phyloP scores from a whole-genome alignment of 2,113 vertebrate species.

The Nipponia nippon region DNA sequence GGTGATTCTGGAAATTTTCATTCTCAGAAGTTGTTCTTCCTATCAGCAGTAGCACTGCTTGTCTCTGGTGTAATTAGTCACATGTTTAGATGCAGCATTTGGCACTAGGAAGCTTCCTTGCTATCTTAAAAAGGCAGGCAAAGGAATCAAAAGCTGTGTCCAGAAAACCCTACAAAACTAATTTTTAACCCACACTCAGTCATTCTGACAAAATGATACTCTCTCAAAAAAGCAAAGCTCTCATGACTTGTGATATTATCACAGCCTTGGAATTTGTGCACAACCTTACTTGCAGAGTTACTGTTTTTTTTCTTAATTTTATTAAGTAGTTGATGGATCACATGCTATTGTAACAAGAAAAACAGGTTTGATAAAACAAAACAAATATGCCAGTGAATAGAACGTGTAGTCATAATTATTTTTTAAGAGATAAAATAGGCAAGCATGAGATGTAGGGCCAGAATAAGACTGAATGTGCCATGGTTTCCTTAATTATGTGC shows the following conservation, averaged over 20 bases:
- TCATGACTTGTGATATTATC: not conserved
- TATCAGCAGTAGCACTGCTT: not conserved
- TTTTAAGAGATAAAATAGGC: not conserved
- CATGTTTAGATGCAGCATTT: not conserved
- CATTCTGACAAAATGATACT: not conserved
- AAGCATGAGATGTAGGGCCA: not conserved
- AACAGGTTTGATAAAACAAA: constrained; percentile 31
- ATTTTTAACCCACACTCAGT: not conserved
- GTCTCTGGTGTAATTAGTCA: not conserved
- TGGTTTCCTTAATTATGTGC: not conserved
- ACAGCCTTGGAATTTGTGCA: not conserved
- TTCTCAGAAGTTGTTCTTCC: not conserved
- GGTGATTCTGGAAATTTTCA: not conserved
- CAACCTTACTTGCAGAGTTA: not conserved
- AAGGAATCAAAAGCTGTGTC: not conserved
- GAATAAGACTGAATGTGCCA: not conserved
- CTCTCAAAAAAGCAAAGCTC: not conserved
- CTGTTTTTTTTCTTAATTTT: not conserved
- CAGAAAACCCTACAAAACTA: not conserved
- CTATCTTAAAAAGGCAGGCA: not conserved
- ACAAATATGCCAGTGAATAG: not conserved
- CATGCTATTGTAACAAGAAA: constrained; percentile 5
- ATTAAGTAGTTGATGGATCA: not conserved
- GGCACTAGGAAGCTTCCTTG: not conserved
- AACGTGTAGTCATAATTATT: not conserved